Evolutionary conservation across 2,797 vertebrate species (phyloP).

Genomic region (Chelmon rostratus): DNA sequence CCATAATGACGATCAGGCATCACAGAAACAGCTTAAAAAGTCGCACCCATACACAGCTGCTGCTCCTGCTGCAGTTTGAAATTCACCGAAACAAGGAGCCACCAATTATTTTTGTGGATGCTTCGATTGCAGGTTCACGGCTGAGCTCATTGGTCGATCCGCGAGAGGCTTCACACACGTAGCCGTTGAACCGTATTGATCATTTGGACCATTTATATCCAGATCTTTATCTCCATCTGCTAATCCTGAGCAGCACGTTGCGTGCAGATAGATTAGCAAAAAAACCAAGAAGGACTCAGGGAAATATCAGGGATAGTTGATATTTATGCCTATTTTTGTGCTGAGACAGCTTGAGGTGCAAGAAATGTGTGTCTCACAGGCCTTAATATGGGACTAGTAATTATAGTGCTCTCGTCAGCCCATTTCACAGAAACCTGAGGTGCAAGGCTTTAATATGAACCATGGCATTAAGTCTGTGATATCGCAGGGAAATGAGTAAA

Average conservation of each 20-base stretch:
- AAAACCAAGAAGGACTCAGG: constrained; percentile 3
- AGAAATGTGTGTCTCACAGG: neutral
- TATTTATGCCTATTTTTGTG: constrained; percentile 40
- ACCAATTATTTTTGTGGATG: constrained; percentile 39
- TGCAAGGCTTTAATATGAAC: constrained; percentile 39
- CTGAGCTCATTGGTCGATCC: constrained; percentile 46
- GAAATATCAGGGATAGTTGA: constrained; percentile 13
- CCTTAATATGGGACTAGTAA: constrained; percentile 29
- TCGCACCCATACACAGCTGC: neutral
- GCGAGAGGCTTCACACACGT: constrained; percentile 42
- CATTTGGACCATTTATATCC: constrained; percentile 48
- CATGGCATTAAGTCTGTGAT: constrained; percentile 33
- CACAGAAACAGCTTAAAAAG: constrained; percentile 10
- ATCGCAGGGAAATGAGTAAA: constrained; percentile 49
- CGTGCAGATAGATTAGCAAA: constrained; percentile 39
- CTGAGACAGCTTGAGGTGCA: constrained; percentile 17
- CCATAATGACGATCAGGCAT: constrained; percentile 21
- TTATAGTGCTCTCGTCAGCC: constrained; percentile 25
- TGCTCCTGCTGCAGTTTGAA: constrained; percentile 18
- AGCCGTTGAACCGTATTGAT: constrained; percentile 53
- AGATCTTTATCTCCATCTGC: constrained; percentile 39
- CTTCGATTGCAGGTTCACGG: constrained; percentile 43
- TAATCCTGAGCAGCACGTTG: constrained; percentile 29
- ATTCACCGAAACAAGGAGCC: constrained; percentile 36
- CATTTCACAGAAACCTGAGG: constrained; percentile 42